phyloP scores from a whole-genome alignment of 2,113 vertebrate genomes.

The Urocitellus parryii region DNA sequence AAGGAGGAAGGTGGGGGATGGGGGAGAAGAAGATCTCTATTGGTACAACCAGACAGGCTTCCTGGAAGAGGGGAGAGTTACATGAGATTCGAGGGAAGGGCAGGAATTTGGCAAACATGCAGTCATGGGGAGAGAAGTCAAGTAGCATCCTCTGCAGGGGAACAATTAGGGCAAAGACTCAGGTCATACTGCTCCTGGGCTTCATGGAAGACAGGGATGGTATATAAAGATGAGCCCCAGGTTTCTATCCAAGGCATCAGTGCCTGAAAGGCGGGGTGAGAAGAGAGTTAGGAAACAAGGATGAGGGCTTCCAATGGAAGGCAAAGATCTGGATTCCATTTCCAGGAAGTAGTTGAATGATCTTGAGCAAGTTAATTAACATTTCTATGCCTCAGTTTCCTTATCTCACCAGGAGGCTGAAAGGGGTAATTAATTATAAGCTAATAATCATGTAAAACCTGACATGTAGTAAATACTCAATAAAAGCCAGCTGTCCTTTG shows the following conservation, averaged over 20 bases:
- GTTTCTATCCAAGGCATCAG: neutral
- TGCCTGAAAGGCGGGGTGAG: neutral
- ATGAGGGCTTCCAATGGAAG: neutral
- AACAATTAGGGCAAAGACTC: neutral
- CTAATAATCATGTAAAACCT: neutral
- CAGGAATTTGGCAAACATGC: neutral
- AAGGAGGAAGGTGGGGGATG: too few relatives aligned
- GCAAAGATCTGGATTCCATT: neutral
- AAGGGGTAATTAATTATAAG: neutral
- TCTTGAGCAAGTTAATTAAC: neutral
- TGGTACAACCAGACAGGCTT: neutral
- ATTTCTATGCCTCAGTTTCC: neutral
- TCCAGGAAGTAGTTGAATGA: neutral
- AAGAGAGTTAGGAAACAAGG: neutral
- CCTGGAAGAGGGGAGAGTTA: neutral
- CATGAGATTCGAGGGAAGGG: neutral
- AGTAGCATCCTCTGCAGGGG: neutral
- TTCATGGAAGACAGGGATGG: neutral
- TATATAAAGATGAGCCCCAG: neutral
- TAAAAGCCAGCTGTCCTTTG: neutral
- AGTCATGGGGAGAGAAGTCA: neutral
- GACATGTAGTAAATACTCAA: neutral
- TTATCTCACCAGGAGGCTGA: neutral
- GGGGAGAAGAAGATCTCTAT: neutral
- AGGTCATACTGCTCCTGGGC: neutral